phyloP scores from a whole-genome alignment of 2,113 vertebrate genomes.

The Fukomys damarensis region DNA sequence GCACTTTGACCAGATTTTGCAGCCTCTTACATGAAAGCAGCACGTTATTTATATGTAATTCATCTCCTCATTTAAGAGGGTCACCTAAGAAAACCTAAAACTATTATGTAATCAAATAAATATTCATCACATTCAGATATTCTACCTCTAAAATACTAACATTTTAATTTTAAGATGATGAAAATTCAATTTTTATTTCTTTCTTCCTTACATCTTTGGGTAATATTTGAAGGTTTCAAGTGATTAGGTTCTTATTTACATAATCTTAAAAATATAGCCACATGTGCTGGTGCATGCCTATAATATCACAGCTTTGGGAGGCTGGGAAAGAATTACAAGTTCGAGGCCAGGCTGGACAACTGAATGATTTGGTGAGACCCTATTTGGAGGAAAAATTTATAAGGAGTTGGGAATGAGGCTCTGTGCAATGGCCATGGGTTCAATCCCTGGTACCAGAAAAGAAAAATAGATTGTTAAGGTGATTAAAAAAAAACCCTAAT shows the following conservation, averaged over 20 bases:
- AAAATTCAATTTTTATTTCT: neutral
- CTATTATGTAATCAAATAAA: conserved; percentile 20
- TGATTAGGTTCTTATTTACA: neutral
- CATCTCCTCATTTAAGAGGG: neutral
- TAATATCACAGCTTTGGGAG: neutral
- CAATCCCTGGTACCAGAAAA: neutral
- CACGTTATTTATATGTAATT: conserved; percentile 1
- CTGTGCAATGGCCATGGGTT: neutral
- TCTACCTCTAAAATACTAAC: neutral
- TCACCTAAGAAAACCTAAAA: neutral
- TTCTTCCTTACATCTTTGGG: neutral
- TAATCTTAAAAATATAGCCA: neutral
- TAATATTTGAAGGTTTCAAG: neutral
- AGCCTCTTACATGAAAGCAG: neutral
- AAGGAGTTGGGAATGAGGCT: neutral
- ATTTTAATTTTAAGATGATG: neutral
- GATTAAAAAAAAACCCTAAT: neutral
- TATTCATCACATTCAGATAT: neutral
- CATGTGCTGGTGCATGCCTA: neutral
- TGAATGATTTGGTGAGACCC: neutral
- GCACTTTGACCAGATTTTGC: neutral
- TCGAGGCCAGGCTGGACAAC: neutral
- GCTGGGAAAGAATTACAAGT: neutral
- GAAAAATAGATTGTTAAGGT: neutral
- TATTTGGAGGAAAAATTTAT: neutral